Base-by-base conservation (phyloP, 64 coral and sea anemone genomes). In the Porites australiensis region DNA sequence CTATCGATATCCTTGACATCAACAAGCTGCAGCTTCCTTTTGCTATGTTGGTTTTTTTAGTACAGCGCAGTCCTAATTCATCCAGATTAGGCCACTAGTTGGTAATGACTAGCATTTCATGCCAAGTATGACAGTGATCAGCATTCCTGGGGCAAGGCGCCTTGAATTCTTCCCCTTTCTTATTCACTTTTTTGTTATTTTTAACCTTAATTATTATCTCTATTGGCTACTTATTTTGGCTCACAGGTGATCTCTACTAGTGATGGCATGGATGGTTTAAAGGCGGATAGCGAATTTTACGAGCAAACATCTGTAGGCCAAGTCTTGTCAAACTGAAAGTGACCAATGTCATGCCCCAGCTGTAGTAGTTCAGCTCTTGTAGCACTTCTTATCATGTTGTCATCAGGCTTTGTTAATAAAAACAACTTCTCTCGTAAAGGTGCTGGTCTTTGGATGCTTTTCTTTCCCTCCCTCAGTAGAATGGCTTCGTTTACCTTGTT, bases 361-460 rank as follows among this genome's bases (percentile, higher is more conserved):
- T 78, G 86, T 52, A 88, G 92, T n/a, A 94, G 53, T 74, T 94
- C 87, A 15, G 92, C 86, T 83, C 89, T 94, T 37, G 87, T 86
- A 46, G 75, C 53, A 48, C 86, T 86, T 55, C 78, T 79, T 44
- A 82, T 53, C 43, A 89, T 63, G 47, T 23, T 73, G 54, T 94
- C 68, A 82, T 49, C 51, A 7, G 92, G 85, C 58, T 44, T 22
- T 58, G 51, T 87, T 7, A 88, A 67, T 46, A n/a, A 93, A 64
- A 54, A 93, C 85, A 71, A 82, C 92, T 74, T 93, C 85, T 70
- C 92, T 77, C 6, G 52, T 57, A 77, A 64, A 92, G 76, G 62
- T 64, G 61, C 27, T 61, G 8, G 69, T 77, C 60, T 77, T 92
- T 65, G 66, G 9, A 69, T 92, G 90, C 72, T 83, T 92, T 18